Percentiles rank a stretch among this genome's conserved stretches.
Conservation (phyloP, 2,113 vertebrate genomes). For the Corythoichthys haematopterus region DNA sequence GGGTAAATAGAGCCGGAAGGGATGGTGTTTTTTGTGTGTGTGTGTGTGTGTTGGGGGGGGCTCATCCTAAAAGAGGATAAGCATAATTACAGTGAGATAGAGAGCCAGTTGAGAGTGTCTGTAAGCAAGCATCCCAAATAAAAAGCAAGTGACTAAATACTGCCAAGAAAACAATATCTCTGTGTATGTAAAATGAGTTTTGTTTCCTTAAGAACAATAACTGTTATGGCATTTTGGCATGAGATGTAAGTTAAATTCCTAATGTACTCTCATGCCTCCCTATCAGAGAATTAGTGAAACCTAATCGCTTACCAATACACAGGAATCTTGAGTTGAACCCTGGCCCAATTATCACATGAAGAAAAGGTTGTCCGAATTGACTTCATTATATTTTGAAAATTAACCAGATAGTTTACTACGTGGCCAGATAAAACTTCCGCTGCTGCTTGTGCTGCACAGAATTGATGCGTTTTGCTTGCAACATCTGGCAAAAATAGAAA, state of each 20-base stretch:
- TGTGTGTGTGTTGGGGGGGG: constrained; percentile 22
- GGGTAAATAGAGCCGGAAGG: constrained; percentile 53
- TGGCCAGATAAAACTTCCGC: too few species aligned
- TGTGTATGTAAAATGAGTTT: neutral
- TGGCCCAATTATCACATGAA: too few species aligned
- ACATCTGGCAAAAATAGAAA: too few species aligned
- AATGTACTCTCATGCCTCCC: too few species aligned
- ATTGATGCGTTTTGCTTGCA: too few species aligned
- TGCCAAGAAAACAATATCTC: constrained; percentile 1
- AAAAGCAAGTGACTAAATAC: constrained; percentile 20
- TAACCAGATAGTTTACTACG: too few species aligned
- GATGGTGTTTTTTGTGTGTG: neutral
- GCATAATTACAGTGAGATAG: constrained; percentile 63
- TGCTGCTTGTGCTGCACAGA: too few species aligned
- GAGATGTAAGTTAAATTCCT: neutral
- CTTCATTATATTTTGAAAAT: too few species aligned
- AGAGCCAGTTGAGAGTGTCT: constrained; percentile 45
- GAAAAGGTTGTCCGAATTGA: too few species aligned
- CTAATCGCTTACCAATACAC: neutral
- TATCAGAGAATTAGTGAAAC: neutral
- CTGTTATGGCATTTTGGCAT: neutral
- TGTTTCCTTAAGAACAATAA: neutral
- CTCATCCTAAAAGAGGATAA: constrained; percentile 64
- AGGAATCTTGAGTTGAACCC: neutral
- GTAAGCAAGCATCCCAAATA: constrained; percentile 39